Base-by-base conservation (phyloP, 1,140 invertebrate genomes). In the Ditylenchus dipsaci region DNA sequence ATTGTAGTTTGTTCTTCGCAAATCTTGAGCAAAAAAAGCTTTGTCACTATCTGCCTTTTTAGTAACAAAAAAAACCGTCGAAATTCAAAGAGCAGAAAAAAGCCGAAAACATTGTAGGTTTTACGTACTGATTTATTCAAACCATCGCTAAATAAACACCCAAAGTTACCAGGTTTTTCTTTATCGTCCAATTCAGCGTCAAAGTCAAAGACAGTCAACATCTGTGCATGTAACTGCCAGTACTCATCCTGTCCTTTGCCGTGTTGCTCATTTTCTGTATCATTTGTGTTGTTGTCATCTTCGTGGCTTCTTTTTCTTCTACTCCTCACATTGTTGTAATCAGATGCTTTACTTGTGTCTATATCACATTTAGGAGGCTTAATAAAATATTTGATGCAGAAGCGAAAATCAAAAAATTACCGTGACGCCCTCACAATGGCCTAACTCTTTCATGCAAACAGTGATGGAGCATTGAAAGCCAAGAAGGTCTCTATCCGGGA, bases 401-500 rank as follows among this genome's bases (percentile, higher is more conserved):
- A 3, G 3, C 49, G 3, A 53, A 21, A 53, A 53, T 26, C 3
- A 53, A 53, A 53, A 21, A 33, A n/a, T 23, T 45, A 72, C 72
- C 38, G 72, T 73, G 53, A 73, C 56, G 1, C 43, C 57, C 15
- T 60, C 63, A 63, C 72, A 73, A 13, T 72, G 59, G 17, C 63
- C 68, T 29, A 62, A 60, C 43, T 71, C 72, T 5, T 47, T 27
- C 43, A 72, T 47, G 53, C 72, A 73, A 17, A 73, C 64, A 11
- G 68, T 72, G 26, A 73, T 73, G 17, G 72, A 63, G 19, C 72
- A 73, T 65, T 70, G 68, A 43, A 70, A 73, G 29, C 69, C 72
- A 42, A 73, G 56, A 1, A 72, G 47, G n/a, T 72, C 69, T n/a
- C 68, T 26, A 53, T 73, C 72, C 11, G 72, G 72, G 26, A 73